These are phyloP conservation scores for Mesoligia furuncula DNA, from an alignment of 2,888 invertebrate genomes.

Conservation along the genomic window DNA sequence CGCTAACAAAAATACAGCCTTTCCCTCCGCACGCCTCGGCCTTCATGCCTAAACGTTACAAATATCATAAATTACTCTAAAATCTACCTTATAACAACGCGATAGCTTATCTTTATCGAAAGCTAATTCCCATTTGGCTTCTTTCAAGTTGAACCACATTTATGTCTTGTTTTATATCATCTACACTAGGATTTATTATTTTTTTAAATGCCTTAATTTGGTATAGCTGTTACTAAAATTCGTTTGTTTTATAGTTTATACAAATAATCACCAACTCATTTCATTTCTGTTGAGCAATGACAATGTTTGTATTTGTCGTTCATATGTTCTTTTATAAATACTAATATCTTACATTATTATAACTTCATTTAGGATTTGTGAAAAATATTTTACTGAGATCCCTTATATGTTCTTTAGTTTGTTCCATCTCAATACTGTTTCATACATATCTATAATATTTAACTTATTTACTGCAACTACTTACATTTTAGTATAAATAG, in stretches of 20 bases:
- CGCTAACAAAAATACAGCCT: slow-evolving; percentile 84
- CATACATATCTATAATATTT: slow-evolving; percentile 71
- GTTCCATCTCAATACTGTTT: slow-evolving; percentile 84
- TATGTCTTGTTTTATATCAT: slow-evolving; percentile 86
- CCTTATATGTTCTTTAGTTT: slow-evolving; percentile 82
- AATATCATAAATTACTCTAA: slow-evolving; percentile 67
- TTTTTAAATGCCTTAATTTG: slow-evolving; percentile 83
- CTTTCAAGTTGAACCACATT: slow-evolving; percentile 90
- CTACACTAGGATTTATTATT: slow-evolving; percentile 72
- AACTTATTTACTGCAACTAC: slow-evolving; percentile 69
- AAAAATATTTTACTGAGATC: slow-evolving; percentile 87
- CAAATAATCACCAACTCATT: slow-evolving; percentile 67
- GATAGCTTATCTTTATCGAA: slow-evolving; percentile 75
- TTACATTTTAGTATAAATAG: slow-evolving; percentile 71
- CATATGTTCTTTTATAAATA: slow-evolving; percentile 62
- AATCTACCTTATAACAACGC: slow-evolving; percentile 68
- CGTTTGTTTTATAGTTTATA: slow-evolving; percentile 66
- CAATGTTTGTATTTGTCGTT: slow-evolving; percentile 37
- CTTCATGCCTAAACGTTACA: slow-evolving; percentile 49
- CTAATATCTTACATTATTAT: slow-evolving; percentile 80
- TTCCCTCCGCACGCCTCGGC: slow-evolving; percentile 67
- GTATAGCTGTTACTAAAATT: slow-evolving; percentile 83
- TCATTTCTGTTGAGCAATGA: slow-evolving; percentile 67
- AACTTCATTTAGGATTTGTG: slow-evolving; percentile 76
- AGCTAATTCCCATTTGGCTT: slow-evolving; percentile 89